Percentiles rank a stretch among this genome's conserved stretches.
Conservation (phyloP, 37 sponge, comb jelly and placozoan genomes). For the Tethya wilhelma region DNA sequence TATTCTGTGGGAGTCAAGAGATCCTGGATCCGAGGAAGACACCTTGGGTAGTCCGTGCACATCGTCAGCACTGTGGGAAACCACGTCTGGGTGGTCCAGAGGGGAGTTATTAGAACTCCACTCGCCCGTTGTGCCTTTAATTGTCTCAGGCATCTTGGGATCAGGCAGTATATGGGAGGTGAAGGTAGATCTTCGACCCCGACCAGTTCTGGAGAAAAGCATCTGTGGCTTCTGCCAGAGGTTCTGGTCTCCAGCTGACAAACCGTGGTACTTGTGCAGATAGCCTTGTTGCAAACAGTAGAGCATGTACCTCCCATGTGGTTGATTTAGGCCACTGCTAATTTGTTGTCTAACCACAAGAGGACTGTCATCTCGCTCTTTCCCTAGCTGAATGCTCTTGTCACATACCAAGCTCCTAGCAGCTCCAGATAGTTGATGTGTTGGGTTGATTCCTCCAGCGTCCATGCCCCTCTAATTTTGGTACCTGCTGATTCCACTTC, state of each 20-base stretch:
- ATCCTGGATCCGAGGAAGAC: background rate
- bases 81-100: no score
- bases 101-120: constrained; percentile 1
- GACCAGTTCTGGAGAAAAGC: constrained; percentile 57
- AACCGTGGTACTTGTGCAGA: constrained; percentile 33
- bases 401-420: constrained; percentile 28
- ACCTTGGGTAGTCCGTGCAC: constrained; percentile 8
- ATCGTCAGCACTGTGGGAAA: constrained; percentile 27
- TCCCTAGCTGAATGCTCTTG: constrained; percentile 25
- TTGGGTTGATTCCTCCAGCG: constrained; percentile 14
- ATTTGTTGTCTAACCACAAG: constrained; percentile 18
- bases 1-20: background rate
- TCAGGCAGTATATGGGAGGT: constrained; percentile 53
- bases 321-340: constrained; percentile 36
- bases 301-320: constrained; percentile 37
- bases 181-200: background rate
- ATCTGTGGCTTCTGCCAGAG: constrained; percentile 40
- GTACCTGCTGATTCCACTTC: no score
- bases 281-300: constrained; percentile 59
- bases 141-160: constrained; percentile 15
- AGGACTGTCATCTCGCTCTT: background rate
- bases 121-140: background rate
- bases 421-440: constrained; percentile 62
- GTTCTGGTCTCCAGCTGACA: constrained; percentile 59
- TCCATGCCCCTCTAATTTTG: constrained; percentile 54